phyloP scores from a whole-genome alignment of 2,113 vertebrate species.

The Machaerirhynchus nigripectus region DNA sequence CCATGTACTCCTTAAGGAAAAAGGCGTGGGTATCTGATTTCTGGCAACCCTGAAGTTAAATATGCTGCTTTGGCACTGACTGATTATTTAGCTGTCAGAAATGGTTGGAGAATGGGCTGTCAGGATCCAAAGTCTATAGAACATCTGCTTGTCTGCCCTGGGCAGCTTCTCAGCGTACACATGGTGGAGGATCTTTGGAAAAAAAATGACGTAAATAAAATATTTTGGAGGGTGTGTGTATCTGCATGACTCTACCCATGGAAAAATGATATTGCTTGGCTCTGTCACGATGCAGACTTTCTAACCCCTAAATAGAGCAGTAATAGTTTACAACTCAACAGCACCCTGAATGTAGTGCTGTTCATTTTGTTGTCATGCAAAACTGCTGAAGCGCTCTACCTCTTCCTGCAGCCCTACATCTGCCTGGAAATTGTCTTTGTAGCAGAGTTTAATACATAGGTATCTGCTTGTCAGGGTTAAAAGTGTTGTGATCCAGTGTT shows the following conservation, averaged over 20 bases:
- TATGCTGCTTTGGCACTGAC: slow-evolving; percentile 4
- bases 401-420: neutral
- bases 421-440: neutral
- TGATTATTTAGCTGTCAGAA: neutral
- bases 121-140: neutral
- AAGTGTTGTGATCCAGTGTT: neutral
- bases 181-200: neutral
- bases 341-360: neutral
- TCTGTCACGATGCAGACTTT: neutral
- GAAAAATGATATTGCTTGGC: neutral
- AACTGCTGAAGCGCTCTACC: neutral
- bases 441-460: neutral
- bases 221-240: neutral
- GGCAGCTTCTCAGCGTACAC: neutral
- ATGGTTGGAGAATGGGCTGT: neutral
- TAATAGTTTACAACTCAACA: neutral
- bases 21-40: neutral
- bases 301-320: neutral
- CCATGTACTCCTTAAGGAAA: neutral
- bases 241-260: neutral
- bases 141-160: slow-evolving; percentile 53
- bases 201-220: neutral
- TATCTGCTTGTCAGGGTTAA: neutral
- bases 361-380: neutral
- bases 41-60: slow-evolving; percentile 23